Base-by-base conservation (phyloP, 1,140 invertebrate species). In the Sesamia nonagrioides region DNA sequence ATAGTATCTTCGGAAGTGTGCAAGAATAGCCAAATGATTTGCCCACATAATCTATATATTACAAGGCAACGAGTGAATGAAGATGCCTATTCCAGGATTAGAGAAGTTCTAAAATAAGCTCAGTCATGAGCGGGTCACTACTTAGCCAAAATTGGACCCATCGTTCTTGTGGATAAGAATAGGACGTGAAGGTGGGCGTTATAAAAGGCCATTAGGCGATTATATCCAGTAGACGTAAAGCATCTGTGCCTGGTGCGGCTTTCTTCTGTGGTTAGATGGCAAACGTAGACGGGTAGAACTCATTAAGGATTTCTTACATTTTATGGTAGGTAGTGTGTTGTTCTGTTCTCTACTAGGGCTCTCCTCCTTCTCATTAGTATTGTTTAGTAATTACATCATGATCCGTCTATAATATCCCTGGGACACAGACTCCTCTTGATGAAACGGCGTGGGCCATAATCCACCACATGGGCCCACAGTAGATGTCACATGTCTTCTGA, bases 121-220 rank as follows among this genome's bases (percentile, higher is more conserved):
- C n/a, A 37, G 11, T 11, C 21, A 42, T 4, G 37, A 42, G 4
- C 42, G 61, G 9, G 37, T 45, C 61, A 11, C 2, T 18, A 6
- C 13, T 33, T 60, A 60, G 33, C 3, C 37, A 21, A 66, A 66
- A 66, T 42, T 66, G n/a, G 61, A 42, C 9, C 17, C 42, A 17
- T 42, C 61, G 11, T 11, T 21, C 7, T 63, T 40, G 61, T 42
- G 9, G 37, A 37, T 66, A 66, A 66, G 37, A 66, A 66, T 66
- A 66, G 61, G 18, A 21, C 17, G 4, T 42, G n/a, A 42, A 42
- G 17, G 61, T 66, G 61, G 61, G 61, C 2, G 56, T 35, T 35
- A 42, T 3, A 40, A 61, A n/a, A 63, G n/a, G 37, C 37, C 37
- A 63, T 42, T 42, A 42, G 42, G 37, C 17, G 11, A 18, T 42